Evolutionary conservation across 2,797 vertebrate genomes (phyloP).

Genomic region (Phalanger gymnotis): DNA sequence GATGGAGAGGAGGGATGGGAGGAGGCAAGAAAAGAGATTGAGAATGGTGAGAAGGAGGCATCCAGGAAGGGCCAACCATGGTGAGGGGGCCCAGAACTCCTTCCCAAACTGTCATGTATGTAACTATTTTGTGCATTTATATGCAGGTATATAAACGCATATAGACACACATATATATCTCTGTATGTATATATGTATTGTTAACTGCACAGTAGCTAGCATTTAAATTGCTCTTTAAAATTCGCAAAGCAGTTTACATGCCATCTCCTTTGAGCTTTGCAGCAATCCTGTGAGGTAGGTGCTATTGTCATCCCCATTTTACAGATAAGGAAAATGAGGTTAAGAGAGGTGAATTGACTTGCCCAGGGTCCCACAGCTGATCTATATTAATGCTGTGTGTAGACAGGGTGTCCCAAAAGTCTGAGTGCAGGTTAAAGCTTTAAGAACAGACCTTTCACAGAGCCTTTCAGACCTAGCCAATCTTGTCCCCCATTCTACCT

Average conservation of each 20-base stretch:
- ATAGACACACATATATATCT: neutral
- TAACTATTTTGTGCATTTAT: neutral
- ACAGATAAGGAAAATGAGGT: neutral
- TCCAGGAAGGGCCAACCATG: neutral
- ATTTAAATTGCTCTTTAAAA: neutral
- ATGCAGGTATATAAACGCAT: no score
- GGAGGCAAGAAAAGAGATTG: neutral
- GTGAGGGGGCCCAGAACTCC: neutral
- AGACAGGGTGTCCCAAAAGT: neutral
- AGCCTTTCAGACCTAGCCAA: neutral
- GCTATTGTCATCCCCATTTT: neutral
- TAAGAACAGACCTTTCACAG: neutral
- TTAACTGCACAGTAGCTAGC: neutral
- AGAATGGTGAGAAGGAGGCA: neutral
- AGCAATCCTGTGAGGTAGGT: neutral
- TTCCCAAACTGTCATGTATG: neutral
- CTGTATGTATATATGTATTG: neutral
- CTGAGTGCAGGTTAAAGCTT: neutral
- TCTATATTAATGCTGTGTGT: neutral
- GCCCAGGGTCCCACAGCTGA: neutral
- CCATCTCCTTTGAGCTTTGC: neutral
- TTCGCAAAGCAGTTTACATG: neutral
- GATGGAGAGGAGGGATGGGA: neutral
- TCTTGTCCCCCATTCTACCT: neutral
- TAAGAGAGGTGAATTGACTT: neutral